Evolutionary conservation across 2,888 invertebrate genomes (phyloP).

Genomic region (Drosophila melanosoma): DNA sequence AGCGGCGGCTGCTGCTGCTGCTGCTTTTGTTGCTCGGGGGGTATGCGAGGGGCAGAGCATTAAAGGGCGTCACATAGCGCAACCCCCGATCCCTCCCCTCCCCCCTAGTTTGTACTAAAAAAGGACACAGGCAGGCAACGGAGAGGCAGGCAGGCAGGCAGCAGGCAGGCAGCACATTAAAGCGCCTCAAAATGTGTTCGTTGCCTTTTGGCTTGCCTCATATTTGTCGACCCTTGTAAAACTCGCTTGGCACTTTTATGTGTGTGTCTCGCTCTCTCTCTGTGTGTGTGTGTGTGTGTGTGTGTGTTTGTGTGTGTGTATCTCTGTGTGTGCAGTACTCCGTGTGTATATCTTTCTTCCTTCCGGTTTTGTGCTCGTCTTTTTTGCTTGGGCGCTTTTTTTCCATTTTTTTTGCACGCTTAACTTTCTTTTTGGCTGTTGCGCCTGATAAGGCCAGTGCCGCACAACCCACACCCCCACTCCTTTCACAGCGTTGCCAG

Average conservation of each 20-base stretch:
- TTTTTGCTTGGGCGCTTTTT: slow-evolving; percentile 40
- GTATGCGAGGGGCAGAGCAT: slow-evolving; percentile 40
- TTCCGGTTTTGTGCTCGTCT: slow-evolving; percentile 73
- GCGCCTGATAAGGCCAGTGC: slow-evolving; percentile 63
- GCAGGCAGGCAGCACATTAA: slow-evolving; percentile 61
- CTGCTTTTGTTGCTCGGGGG: slow-evolving; percentile 19
- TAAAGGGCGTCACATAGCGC: slow-evolving; percentile 65
- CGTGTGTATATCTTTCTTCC: slow-evolving; percentile 71
- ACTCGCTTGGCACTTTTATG: slow-evolving; percentile 60
- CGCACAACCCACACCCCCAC: not conserved
- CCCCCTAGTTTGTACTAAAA: not conserved
- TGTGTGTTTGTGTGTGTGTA: slow-evolving; percentile 28
- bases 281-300: slow-evolving; percentile 18
- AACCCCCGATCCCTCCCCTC: not conserved
- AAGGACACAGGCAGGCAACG: slow-evolving; percentile 13
- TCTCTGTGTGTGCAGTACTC: slow-evolving; percentile 35
- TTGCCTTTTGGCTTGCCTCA: slow-evolving; percentile 65
- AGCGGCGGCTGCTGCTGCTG: slow-evolving; percentile 39
- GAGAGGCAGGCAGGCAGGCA: not conserved
- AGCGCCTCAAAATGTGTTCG: slow-evolving; percentile 69
- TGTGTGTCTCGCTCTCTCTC: slow-evolving; percentile 1
- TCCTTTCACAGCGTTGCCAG: slow-evolving; percentile 42
- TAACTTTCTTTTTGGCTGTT: slow-evolving; percentile 54
- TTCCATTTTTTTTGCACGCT: slow-evolving; percentile 27
- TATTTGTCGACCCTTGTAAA: slow-evolving; percentile 79